phyloP scores from a whole-genome alignment of 2,797 vertebrate species.

The Sebastes iracundus region DNA sequence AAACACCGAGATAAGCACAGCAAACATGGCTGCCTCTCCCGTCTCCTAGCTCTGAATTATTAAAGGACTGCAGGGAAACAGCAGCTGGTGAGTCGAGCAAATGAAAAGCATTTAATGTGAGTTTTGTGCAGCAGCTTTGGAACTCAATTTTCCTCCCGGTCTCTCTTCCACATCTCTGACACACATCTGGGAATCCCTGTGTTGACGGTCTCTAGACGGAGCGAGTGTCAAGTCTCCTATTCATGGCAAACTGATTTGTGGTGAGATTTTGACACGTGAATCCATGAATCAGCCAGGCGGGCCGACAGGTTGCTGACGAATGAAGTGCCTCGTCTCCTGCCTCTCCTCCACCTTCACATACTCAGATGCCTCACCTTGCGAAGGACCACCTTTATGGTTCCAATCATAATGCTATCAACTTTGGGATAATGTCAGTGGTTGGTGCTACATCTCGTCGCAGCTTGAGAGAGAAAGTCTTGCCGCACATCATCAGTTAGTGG shows the following conservation, averaged over 20 bases:
- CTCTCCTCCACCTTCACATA: conserved; percentile 29
- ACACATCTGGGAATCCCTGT: conserved; percentile 25
- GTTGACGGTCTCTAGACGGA: conserved; percentile 32
- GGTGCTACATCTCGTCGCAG: conserved; percentile 19
- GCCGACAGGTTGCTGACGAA: conserved; percentile 64
- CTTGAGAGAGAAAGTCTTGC: conserved; percentile 20
- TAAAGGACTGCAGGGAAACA: conserved; percentile 42
- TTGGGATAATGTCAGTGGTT: conserved; percentile 31
- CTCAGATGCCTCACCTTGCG: conserved; percentile 42
- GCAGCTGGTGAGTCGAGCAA: conserved; percentile 44
- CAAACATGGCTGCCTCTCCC: conserved; percentile 41
- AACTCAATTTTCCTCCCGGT: background rate
- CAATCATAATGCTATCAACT: conserved; percentile 64
- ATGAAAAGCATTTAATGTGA: conserved; percentile 19
- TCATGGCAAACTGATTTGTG: conserved; percentile 67
- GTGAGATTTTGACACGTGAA: conserved; percentile 61
- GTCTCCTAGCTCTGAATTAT: conserved; percentile 55
- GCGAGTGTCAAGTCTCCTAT: conserved; percentile 50
- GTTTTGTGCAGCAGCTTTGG: conserved; percentile 16
- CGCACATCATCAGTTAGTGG: conserved; percentile 42
- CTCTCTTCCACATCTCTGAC: conserved; percentile 12
- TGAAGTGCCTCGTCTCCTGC: conserved; percentile 55
- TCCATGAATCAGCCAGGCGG: conserved; percentile 62
- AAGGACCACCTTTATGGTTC: conserved; percentile 57
- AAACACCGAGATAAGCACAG: conserved; percentile 36